phyloP scores from a whole-genome alignment of 1,140 invertebrate species.

The Phymorhynchus buccinoides region DNA sequence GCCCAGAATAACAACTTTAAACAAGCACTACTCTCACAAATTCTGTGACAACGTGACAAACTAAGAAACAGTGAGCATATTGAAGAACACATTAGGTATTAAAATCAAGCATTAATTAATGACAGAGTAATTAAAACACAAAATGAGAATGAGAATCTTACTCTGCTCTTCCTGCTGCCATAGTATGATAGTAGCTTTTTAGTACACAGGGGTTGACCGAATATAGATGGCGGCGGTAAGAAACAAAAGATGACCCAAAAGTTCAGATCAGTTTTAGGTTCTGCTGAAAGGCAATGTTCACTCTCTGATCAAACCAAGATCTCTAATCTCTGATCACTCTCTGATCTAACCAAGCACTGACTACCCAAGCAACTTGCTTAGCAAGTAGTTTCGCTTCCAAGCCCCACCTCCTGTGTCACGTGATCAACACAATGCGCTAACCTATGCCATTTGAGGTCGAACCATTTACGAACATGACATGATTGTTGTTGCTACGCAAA shows the following conservation, averaged over 20 bases:
- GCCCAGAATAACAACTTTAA: too few species aligned
- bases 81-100: too few species aligned
- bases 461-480: background rate
- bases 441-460: background rate
- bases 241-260: too few species aligned
- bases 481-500: conserved; percentile 10
- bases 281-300: background rate
- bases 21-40: too few species aligned
- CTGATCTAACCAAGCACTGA: background rate
- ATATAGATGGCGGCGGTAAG: too few species aligned
- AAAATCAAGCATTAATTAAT: too few species aligned
- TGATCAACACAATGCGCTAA: background rate
- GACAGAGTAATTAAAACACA: too few species aligned
- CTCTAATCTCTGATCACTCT: too few species aligned
- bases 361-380: too few species aligned
- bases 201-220: too few species aligned
- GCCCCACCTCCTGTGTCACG: background rate
- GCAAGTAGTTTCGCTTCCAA: background rate
- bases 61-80: too few species aligned
- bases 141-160: background rate
- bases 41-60: too few species aligned
- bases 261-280: background rate
- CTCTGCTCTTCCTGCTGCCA: conserved; percentile 17
- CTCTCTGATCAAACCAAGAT: background rate
- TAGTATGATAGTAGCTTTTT: background rate